Conservation (phyloP, 2,888 invertebrate species). For the Lasioglossum leucozonium region DNA sequence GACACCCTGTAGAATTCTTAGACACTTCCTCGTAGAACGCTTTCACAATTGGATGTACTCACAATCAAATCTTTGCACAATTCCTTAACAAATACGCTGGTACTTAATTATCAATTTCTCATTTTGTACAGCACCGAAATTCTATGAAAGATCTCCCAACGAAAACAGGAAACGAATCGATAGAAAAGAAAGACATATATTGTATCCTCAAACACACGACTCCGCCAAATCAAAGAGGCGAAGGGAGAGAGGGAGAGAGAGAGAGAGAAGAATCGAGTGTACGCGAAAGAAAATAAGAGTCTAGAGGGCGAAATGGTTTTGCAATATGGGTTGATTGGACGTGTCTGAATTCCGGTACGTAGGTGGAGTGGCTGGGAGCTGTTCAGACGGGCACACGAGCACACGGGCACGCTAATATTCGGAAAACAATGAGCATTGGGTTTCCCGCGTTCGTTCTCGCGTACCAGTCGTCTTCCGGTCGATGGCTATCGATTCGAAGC, state of each 20-base stretch:
- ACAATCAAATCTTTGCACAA: no score
- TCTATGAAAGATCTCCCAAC: not conserved
- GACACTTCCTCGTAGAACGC: not conserved
- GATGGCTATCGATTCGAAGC: not conserved
- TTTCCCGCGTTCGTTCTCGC: not conserved
- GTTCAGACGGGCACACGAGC: not conserved
- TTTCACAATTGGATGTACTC: no score
- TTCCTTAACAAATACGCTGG: not conserved
- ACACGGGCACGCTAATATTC: not conserved
- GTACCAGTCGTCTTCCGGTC: not conserved
- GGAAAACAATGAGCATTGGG: slow-evolving; percentile 6
- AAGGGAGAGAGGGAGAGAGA: not conserved
- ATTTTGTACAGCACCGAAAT: not conserved
- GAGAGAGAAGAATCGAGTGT: not conserved
- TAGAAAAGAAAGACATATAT: not conserved
- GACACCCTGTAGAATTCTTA: not conserved
- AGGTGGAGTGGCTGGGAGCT: not conserved
- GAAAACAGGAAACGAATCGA: not conserved
- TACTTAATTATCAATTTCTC: not conserved
- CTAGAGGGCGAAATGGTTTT: not conserved
- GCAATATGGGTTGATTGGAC: slow-evolving; percentile 15
- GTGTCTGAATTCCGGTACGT: slow-evolving; percentile 51
- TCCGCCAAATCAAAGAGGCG: not conserved
- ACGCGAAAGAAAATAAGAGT: not conserved
- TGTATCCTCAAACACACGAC: not conserved